Evolutionary conservation across 1,140 invertebrate species (phyloP).

Genomic region (Cydia pomonella): DNA sequence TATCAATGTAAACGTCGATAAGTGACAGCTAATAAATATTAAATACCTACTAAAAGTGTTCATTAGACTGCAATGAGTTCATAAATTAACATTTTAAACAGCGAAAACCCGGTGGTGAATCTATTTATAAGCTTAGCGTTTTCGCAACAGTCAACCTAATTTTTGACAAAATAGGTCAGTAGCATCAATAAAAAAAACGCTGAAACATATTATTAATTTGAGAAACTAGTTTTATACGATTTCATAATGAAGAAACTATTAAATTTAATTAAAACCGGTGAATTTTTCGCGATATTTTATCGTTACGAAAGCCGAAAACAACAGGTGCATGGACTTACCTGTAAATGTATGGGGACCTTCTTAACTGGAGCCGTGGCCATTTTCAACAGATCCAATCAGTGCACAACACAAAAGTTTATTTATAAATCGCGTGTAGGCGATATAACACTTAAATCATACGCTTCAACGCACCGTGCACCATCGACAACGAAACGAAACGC

Average conservation of each 20-base stretch:
- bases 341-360: slow-evolving; percentile 96
- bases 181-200: background rate
- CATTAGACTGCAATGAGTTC: background rate
- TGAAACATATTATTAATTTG: too few species aligned
- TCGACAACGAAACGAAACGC: slow-evolving; percentile 44
- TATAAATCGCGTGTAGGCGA: slow-evolving; percentile 66
- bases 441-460: slow-evolving; percentile 14
- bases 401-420: slow-evolving; percentile 70
- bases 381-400: slow-evolving; percentile 60
- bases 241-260: background rate
- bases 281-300: slow-evolving; percentile 39
- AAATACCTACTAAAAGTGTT: slow-evolving; percentile 15
- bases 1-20: slow-evolving; percentile 10
- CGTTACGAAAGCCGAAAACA: slow-evolving; percentile 44
- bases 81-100: slow-evolving; percentile 31
- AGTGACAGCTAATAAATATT: slow-evolving; percentile 20
- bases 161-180: slow-evolving; percentile 60
- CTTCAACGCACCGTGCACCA: slow-evolving; percentile 41
- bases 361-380: slow-evolving; percentile 86
- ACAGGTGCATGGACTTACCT: slow-evolving; percentile 83
- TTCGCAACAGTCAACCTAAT: slow-evolving; percentile 58
- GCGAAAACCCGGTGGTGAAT: slow-evolving; percentile 28
- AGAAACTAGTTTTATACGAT: background rate
- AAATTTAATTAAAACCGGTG: slow-evolving; percentile 26
- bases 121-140: slow-evolving; percentile 35